Conservation (phyloP, 2,797 vertebrate genomes). For the Lithobates sylvaticus region DNA sequence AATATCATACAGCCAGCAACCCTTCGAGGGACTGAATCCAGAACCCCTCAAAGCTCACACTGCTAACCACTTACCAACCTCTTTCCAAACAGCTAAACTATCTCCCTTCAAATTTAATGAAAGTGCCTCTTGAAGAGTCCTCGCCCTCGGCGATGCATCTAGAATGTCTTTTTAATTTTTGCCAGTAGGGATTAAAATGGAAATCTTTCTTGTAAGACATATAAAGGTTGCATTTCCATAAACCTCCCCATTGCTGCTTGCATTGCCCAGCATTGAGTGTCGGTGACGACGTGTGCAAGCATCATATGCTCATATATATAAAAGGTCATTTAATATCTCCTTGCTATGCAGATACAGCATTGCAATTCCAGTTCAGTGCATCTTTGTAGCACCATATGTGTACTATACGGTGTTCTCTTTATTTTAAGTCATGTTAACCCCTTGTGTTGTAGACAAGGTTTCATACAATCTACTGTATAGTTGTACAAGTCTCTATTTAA, state of each 20-base stretch:
- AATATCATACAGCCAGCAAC: no score
- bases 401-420: background rate
- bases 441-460: background rate
- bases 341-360: background rate
- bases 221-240: conserved; percentile 51
- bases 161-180: background rate
- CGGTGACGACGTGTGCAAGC: conserved; percentile 13
- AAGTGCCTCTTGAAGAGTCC: background rate
- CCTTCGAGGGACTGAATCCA: no score
- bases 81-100: background rate
- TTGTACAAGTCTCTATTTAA: no score
- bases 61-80: background rate
- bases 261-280: background rate
- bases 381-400: conserved; percentile 12
- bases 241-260: background rate
- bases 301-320: background rate
- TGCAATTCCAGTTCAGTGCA: background rate
- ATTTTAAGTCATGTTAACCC: conserved; percentile 24
- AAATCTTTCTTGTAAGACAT: conserved; percentile 7
- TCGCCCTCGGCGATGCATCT: background rate
- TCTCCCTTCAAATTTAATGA: background rate
- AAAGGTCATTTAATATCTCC: conserved; percentile 40
- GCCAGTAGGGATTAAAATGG: conserved; percentile 16
- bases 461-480: no score
- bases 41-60: background rate